Base-by-base conservation (phyloP, 64 coral and sea anemone species). In the Trachythela sp. region DNA sequence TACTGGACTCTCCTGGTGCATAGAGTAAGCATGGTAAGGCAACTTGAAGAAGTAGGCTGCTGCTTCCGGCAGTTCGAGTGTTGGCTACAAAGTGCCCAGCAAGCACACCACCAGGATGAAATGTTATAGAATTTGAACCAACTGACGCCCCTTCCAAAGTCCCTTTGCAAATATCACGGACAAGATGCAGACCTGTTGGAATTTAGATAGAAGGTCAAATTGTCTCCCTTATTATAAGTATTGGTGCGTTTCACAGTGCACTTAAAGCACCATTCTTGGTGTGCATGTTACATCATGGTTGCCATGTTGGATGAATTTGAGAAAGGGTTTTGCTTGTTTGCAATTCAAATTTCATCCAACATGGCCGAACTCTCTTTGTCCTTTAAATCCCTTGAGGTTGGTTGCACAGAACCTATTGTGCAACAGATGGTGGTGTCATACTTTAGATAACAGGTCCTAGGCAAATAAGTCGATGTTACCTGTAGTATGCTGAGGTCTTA, bases 51-150 rank as follows among this genome's bases (percentile, higher is more conserved):
- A 99, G 89, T 6, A 99, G 89, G 38, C 93, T 93, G 5, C 91
- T 92, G 77, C 95, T 99, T 91, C 95, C 93, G 30, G 96, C 96
- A 40, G 96, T 95, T 43, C 89, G 77, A 48, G 96, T 99, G 84
- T 99, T 91, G 31, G 96, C 96, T 48, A 20, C 83, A 88, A 94
- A 99, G n/a, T 58, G 94, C 48, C 96, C 96, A 10, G 93, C 92
- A 14, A 86, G 56, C 77, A 99, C 77, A 48, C 48, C 93, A 7
- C 77, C 58, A 40, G 96, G 93, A 52, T 93, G 42, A 88, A 99
- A 93, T 48, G 70, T 84, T 32, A 99, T 88, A 14, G 86, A 59
- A 9, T 86, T 93, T 48, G 96, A 99, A 37, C 96, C 96, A 85
- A 95, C 87, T 40, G 89, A 85, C 30, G 94, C 93, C 83, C 91